Percentiles rank a stretch among this genome's conserved stretches.
Conservation (phyloP, 2,113 vertebrate genomes). For the Etheostoma spectabile region DNA sequence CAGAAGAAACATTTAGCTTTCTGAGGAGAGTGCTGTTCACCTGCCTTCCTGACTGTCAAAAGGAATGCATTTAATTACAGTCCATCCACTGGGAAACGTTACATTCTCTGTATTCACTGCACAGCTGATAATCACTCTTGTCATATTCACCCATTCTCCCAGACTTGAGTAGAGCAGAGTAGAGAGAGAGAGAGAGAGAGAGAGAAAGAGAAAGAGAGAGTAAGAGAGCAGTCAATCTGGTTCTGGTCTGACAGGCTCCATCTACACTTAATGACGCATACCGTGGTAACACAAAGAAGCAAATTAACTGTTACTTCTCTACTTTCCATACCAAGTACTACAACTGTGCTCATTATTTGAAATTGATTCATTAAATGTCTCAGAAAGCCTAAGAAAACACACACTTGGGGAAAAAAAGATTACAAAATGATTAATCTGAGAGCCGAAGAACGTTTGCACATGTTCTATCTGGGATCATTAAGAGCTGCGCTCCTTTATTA, state of each 20-base stretch:
- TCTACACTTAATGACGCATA: constrained; percentile 59
- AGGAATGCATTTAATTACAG: constrained; percentile 31
- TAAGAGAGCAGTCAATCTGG: constrained; percentile 49
- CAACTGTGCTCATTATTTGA: constrained; percentile 14
- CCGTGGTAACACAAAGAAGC: constrained; percentile 45
- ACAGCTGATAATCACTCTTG: constrained; percentile 1
- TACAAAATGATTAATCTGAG: constrained; percentile 24
- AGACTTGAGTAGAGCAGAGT: neutral
- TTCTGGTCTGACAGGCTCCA: constrained; percentile 65
- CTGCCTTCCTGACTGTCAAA: constrained; percentile 35
- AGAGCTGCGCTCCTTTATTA: constrained; percentile 38
- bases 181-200: neutral
- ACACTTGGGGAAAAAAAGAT: neutral
- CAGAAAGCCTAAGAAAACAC: constrained; percentile 12
- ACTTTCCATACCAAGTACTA: constrained; percentile 7
- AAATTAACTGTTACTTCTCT: constrained; percentile 59
- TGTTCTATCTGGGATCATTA: constrained; percentile 47
- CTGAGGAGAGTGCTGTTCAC: constrained; percentile 13
- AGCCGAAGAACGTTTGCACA: constrained; percentile 36
- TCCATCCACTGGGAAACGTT: constrained; percentile 22
- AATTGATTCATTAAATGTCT: neutral
- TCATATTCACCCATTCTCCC: constrained; percentile 14
- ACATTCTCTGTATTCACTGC: constrained; percentile 22
- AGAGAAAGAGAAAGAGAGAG: constrained; percentile 16
- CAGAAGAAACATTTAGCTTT: constrained; percentile 48